Conservation (phyloP, 1,140 invertebrate genomes). For the Drosophila elegans region DNA sequence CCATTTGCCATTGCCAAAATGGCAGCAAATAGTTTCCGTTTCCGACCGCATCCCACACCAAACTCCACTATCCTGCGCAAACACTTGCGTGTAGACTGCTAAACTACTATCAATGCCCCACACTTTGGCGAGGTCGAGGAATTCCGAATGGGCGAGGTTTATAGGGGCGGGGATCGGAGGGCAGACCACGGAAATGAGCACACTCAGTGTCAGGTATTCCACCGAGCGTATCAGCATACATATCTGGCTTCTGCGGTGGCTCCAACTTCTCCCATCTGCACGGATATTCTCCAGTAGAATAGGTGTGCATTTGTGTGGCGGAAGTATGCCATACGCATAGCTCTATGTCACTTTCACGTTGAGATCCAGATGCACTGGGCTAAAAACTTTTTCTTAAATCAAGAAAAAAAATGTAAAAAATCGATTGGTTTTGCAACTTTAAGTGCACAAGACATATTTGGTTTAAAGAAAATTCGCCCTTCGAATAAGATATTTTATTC, state of each 20-base stretch:
- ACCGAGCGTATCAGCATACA: constrained; percentile 59
- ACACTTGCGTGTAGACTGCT: constrained; percentile 31
- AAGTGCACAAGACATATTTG: too few relatives aligned
- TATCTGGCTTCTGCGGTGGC: constrained; percentile 61
- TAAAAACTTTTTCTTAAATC: background rate
- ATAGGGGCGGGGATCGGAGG: constrained; percentile 5
- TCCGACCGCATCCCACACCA: constrained; percentile 15
- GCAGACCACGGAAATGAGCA: constrained; percentile 75
- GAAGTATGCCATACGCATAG: constrained; percentile 61
- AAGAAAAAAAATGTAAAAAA: too few relatives aligned
- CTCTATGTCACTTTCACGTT: constrained; percentile 43
- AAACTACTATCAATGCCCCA: constrained; percentile 28
- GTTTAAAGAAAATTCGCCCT: too few relatives aligned
- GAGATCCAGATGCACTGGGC: constrained; percentile 19
- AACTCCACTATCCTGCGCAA: constrained; percentile 15
- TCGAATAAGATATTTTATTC: too few relatives aligned
- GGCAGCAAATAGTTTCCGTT: constrained; percentile 80
- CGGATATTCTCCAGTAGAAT: constrained; percentile 1
- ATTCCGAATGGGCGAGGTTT: constrained; percentile 34
- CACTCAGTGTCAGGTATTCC: constrained; percentile 65
- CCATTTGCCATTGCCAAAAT: constrained; percentile 61
- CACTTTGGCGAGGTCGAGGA: constrained; percentile 45
- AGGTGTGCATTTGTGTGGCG: constrained; percentile 19
- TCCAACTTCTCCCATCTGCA: constrained; percentile 26
- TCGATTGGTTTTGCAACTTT: too few relatives aligned